Conservation (phyloP, 1,140 invertebrate genomes). For the Tetramorium parvispinum region DNA sequence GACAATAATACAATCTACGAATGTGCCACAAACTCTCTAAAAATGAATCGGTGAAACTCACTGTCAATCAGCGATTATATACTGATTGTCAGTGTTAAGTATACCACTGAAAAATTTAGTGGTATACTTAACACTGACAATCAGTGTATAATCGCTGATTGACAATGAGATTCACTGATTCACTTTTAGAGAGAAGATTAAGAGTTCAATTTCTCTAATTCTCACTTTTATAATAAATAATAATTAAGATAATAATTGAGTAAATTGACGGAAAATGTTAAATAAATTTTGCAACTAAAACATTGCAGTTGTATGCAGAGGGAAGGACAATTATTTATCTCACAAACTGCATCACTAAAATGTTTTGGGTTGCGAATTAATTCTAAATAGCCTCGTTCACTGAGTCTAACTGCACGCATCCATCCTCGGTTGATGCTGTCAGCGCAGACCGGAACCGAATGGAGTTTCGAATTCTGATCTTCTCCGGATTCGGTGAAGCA, state of each 20-base stretch:
- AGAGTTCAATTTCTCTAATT: neutral
- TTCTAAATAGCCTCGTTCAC: neutral
- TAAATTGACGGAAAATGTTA: neutral
- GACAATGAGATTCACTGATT: no score
- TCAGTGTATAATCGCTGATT: no score
- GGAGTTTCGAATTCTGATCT: slow-evolving; percentile 71
- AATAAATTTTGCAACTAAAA: slow-evolving; percentile 3
- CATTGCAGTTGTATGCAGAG: neutral
- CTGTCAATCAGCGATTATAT: no score
- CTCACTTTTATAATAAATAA: neutral
- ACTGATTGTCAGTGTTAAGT: no score
- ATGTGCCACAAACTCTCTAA: neutral
- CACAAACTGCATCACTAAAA: neutral
- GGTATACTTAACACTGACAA: no score
- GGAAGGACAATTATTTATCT: neutral
- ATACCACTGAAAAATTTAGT: no score
- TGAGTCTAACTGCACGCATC: neutral
- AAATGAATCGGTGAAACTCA: no score
- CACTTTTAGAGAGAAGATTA: no score
- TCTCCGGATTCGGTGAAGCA: slow-evolving; percentile 62
- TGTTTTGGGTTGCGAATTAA: neutral
- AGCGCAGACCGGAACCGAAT: slow-evolving; percentile 19
- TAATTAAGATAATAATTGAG: neutral
- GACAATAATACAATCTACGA: neutral
- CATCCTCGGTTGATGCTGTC: slow-evolving; percentile 2